These are phyloP conservation scores for Holothuria leucospilota DNA, from an alignment of 53 echinoderm and acorn worm genomes.

Conservation along the genomic window DNA sequence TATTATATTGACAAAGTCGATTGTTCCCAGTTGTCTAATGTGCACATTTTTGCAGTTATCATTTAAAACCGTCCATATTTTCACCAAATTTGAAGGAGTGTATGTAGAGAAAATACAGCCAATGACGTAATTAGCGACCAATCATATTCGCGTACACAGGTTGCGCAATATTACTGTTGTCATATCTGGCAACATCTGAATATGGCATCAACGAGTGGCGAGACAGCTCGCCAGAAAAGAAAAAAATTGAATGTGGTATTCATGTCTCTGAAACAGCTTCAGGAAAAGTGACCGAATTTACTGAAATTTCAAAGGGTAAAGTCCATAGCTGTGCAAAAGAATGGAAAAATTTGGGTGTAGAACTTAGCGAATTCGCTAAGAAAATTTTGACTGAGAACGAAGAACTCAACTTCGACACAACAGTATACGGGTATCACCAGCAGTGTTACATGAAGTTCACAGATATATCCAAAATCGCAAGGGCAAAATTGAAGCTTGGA, in stretches of 20 bases:
- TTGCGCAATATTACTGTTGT: background rate
- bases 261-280: slow-evolving; percentile 8
- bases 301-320: slow-evolving; percentile 1
- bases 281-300: slow-evolving; percentile 14
- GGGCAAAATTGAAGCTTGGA: slow-evolving; percentile 3
- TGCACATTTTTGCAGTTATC: too few relatives aligned
- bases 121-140: too few relatives aligned
- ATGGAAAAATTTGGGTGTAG: background rate
- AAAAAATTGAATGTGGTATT: background rate
- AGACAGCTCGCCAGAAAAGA: background rate
- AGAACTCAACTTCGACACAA: slow-evolving; percentile 25
- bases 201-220: background rate
- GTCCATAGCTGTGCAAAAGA: background rate
- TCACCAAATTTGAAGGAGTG: too few relatives aligned
- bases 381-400: background rate
- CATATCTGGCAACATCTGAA: slow-evolving; percentile 28
- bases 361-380: background rate
- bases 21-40: too few relatives aligned
- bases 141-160: too few relatives aligned
- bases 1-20: too few relatives aligned
- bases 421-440: slow-evolving; percentile 8
- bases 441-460: slow-evolving; percentile 11
- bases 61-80: too few relatives aligned
- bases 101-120: too few relatives aligned
- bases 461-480: background rate